Percentiles rank a stretch among this genome's conserved stretches.
phyloP scores from a whole-genome alignment of 2,797 vertebrate genomes.

The Centropyge bicolor region DNA sequence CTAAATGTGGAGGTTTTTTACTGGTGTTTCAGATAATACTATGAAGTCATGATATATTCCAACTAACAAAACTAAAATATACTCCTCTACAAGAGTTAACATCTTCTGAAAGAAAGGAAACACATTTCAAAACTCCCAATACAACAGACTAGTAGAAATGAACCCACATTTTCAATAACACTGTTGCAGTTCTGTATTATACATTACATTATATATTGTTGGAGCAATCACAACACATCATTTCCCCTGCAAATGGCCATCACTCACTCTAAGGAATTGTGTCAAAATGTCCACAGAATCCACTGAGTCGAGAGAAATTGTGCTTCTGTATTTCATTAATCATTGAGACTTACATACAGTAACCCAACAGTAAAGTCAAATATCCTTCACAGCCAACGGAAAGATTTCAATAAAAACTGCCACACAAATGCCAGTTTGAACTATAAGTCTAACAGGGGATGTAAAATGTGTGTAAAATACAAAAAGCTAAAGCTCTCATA shows the following conservation, averaged over 20 bases:
- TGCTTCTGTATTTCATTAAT: not conserved
- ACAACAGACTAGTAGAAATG: not conserved
- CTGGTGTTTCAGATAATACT: not conserved
- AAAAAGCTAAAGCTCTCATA: not conserved
- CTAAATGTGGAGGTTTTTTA: conserved; percentile 22
- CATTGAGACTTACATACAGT: no score
- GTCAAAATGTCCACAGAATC: not conserved
- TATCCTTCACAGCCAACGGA: no score
- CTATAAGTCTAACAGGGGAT: not conserved
- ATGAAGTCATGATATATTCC: not conserved
- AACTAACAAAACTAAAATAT: not conserved
- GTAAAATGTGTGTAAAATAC: not conserved
- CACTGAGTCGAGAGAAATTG: not conserved
- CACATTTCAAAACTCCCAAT: not conserved
- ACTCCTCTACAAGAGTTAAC: not conserved
- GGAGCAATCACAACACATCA: not conserved
- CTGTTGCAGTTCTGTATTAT: no score
- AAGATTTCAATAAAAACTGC: not conserved
- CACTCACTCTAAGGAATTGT: not conserved
- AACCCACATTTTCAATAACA: not conserved
- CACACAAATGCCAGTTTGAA: not conserved
- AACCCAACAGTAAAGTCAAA: no score
- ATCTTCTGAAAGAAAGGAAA: not conserved
- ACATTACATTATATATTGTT: no score
- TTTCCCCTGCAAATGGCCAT: not conserved